Percentiles rank a stretch among this genome's conserved stretches.
Conservation (phyloP, 1,140 invertebrate genomes). For the Choristoneura fumiferana region DNA sequence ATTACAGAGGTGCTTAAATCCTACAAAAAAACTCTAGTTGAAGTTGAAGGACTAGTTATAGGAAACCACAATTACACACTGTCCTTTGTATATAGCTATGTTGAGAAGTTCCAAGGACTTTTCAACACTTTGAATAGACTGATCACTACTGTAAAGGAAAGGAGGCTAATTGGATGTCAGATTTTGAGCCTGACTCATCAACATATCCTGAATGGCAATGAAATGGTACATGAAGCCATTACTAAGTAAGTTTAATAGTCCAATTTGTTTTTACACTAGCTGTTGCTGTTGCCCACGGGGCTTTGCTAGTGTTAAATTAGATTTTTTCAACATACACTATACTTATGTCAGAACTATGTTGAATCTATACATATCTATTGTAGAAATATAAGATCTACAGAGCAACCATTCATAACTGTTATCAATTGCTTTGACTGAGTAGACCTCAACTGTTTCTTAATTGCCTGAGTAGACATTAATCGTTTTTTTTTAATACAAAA, state of each 20-base stretch:
- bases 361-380: no score
- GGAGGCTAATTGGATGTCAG: constrained; percentile 68
- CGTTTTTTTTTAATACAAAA: no score
- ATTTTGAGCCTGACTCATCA: constrained; percentile 69
- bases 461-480: no score
- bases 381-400: no score
- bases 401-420: no score
- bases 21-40: constrained; percentile 62
- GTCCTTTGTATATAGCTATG: constrained; percentile 67
- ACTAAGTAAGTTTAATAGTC: constrained; percentile 56
- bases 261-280: no score
- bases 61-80: constrained; percentile 66
- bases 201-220: constrained; percentile 68
- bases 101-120: constrained; percentile 65
- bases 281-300: no score
- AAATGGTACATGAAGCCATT: constrained; percentile 64
- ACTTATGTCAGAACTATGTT: no score
- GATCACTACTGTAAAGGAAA: constrained; percentile 65
- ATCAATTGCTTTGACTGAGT: no score
- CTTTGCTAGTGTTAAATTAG: no score
- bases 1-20: constrained; percentile 65
- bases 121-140: constrained; percentile 68
- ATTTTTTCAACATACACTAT: no score
- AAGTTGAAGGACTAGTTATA: constrained; percentile 62
- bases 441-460: no score